Conservation (phyloP, 2,113 vertebrate species). For the Chauna torquata region DNA sequence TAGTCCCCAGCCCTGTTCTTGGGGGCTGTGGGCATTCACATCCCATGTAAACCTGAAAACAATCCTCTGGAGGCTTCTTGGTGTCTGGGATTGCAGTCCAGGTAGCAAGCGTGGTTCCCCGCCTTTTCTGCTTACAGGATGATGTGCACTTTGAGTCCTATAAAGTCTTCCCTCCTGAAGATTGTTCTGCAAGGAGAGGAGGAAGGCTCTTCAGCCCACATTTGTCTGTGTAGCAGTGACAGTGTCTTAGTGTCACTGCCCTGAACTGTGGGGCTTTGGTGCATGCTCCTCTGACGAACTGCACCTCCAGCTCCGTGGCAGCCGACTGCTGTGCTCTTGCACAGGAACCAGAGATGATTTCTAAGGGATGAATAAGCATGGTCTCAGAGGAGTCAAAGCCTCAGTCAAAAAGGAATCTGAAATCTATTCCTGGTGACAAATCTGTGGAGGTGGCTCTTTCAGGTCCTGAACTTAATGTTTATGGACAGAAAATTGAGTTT, state of each 20-base stretch:
- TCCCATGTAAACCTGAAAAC: neutral
- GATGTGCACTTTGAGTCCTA: neutral
- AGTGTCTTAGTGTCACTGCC: neutral
- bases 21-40: neutral
- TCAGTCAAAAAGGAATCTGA: neutral
- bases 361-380: neutral
- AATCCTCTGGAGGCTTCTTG: neutral
- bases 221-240: neutral
- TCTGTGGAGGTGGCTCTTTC: fast-evolving
- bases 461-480: neutral
- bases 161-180: neutral
- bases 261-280: no score
- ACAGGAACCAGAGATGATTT: neutral
- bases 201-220: neutral
- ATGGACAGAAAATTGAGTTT: neutral
- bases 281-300: neutral
- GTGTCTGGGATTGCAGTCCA: no score
- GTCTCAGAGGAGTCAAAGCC: neutral
- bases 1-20: neutral
- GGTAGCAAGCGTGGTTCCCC: neutral
- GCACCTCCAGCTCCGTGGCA: no score
- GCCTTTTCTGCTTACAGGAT: neutral
- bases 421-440: neutral
- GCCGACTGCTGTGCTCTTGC: neutral
- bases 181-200: neutral